Conservation (phyloP, 2,113 vertebrate genomes). For the Vombatus ursinus region DNA sequence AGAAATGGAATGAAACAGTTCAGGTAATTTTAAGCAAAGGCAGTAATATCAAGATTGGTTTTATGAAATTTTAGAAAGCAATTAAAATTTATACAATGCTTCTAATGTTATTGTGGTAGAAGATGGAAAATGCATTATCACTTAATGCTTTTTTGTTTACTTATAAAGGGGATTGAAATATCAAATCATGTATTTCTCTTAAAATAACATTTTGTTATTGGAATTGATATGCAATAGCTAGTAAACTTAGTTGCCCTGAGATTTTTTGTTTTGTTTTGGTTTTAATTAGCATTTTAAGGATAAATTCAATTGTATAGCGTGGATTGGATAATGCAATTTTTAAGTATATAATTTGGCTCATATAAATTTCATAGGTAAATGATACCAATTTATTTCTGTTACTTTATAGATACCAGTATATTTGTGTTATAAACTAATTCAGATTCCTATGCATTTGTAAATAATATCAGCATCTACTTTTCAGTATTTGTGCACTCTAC, state of each 20-base stretch:
- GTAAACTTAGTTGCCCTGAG: neutral
- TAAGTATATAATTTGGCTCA: slow-evolving; percentile 11
- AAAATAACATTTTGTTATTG: neutral
- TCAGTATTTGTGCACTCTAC: neutral
- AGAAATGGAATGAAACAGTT: slow-evolving; percentile 90
- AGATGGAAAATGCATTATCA: neutral
- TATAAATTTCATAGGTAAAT: slow-evolving; percentile 15
- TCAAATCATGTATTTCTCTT: neutral
- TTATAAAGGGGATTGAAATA: slow-evolving; percentile 24
- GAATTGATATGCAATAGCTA: slow-evolving; percentile 1
- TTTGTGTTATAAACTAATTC: neutral
- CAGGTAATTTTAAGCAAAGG: slow-evolving; percentile 83
- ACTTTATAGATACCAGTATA: slow-evolving; percentile 29
- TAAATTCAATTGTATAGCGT: neutral
- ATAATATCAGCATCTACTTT: neutral
- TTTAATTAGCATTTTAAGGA: neutral
- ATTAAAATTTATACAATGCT: neutral
- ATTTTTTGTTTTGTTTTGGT: slow-evolving; percentile 9
- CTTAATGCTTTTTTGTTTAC: neutral
- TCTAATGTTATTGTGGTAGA: neutral
- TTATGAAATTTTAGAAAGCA: slow-evolving; percentile 47
- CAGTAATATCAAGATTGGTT: slow-evolving; percentile 22
- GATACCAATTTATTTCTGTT: neutral
- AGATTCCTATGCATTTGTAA: neutral
- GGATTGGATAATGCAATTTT: slow-evolving; percentile 2